These are phyloP conservation scores for Riptortus pedestris DNA, from an alignment of 1,140 invertebrate genomes.

Conservation along the genomic window DNA sequence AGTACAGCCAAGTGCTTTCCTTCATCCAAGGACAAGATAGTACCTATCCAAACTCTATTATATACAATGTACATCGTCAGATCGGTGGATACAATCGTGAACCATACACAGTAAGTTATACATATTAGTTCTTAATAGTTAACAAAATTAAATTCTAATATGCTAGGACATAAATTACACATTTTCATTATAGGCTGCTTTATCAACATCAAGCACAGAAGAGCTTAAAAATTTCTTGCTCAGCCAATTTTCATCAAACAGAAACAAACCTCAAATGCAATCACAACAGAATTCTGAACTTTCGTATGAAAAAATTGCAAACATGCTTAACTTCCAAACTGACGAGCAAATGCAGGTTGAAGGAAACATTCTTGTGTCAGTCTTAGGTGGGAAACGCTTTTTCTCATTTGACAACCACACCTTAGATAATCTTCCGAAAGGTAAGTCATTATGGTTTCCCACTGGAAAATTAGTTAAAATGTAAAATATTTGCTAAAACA, in stretches of 20 bases:
- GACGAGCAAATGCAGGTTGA: constrained; percentile 43
- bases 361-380: constrained; percentile 40
- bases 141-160: not conserved
- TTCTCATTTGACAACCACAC: constrained; percentile 46
- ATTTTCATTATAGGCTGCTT: not conserved
- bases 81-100: not conserved
- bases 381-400: constrained; percentile 38
- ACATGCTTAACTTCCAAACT: constrained; percentile 44
- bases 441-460: too few relatives aligned
- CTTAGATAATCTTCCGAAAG: constrained; percentile 35
- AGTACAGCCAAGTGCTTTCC: constrained; percentile 35
- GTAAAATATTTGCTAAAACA: too few relatives aligned
- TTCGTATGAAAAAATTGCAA: constrained; percentile 41
- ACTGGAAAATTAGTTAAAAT: too few relatives aligned
- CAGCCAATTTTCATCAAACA: not conserved
- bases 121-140: not conserved
- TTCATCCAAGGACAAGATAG: constrained; percentile 45
- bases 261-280: too few relatives aligned
- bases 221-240: not conserved
- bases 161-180: too few relatives aligned
- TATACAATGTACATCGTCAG: too few relatives aligned
- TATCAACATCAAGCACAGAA: not conserved
- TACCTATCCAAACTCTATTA: constrained; percentile 41
- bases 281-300: constrained; percentile 34
- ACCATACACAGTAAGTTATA: not conserved